Conservation (phyloP, 2,888 invertebrate species). For the Uropetala carovei region DNA sequence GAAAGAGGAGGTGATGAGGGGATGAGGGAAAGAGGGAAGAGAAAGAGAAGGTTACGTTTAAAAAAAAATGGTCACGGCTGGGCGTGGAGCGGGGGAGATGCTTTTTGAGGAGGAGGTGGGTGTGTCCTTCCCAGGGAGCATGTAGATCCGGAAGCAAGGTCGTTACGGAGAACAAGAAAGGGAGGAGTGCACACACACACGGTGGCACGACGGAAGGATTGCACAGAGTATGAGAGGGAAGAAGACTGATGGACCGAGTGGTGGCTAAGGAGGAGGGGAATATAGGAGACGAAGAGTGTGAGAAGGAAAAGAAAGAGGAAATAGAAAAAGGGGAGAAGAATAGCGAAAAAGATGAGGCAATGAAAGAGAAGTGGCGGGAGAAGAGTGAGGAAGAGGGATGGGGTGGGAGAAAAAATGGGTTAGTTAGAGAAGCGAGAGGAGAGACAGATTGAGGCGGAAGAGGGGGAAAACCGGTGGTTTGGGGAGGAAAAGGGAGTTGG, state of each 20-base stretch:
- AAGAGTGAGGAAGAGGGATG: not conserved
- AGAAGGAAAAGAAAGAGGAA: not conserved
- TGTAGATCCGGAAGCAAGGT: conserved; percentile 34
- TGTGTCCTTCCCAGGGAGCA: conserved; percentile 22
- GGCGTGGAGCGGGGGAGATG: too few relatives aligned
- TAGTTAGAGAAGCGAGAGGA: not conserved
- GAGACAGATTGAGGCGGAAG: not conserved
- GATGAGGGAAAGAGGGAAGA: too few relatives aligned
- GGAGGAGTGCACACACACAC: not conserved
- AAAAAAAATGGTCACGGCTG: conserved; percentile 19
- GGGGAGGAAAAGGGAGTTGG: too few relatives aligned
- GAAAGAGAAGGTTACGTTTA: not conserved
- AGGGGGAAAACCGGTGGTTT: not conserved
- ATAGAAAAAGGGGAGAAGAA: not conserved
- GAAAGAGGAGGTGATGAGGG: not conserved
- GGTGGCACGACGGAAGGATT: too few relatives aligned
- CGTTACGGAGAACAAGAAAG: conserved; percentile 11
- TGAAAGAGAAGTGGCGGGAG: not conserved
- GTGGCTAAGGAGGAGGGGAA: not conserved
- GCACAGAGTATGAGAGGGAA: not conserved
- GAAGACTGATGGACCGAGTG: conserved; percentile 2
- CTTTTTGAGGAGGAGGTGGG: not conserved
- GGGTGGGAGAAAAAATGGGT: not conserved
- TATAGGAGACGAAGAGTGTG: not conserved
- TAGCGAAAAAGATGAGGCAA: not conserved